Evolutionary conservation across 2,888 invertebrate genomes (phyloP), one percentile per base, ranked within the genome.

Genomic region (Chrysina gloriosa): DNA sequence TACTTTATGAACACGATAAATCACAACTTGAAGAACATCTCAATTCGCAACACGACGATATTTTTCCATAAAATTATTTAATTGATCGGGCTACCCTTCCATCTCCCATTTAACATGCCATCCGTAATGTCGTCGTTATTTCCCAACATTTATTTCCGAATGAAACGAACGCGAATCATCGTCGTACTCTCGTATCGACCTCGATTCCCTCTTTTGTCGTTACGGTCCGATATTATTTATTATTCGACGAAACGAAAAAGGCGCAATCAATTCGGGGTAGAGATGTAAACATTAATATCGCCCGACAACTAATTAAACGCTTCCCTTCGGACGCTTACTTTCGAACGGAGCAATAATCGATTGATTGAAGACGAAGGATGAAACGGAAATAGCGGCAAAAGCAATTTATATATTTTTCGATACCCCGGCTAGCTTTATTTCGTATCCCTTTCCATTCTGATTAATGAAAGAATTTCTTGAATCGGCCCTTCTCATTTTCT

Each of bases 61-160:
- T n/a, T 50, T 27, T 50, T 50, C 50, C 16, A 50, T 50, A 29
- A 50, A 50, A 29, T 29, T 50, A 27, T 50, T 50, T 50, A 50
- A 50, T 50, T 27, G 27, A 50, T 50, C 16, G 5, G 29, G n/a
- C 27, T 29, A 50, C 16, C 16, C 45, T 45, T 45, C 50, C 50
- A 16, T 16, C 27, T 29, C 29, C 29, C 50, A 16, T 50, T 50
- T 50, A 27, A 50, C 27, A 50, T 50, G 54, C 36, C 36, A 36
- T 29, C 21, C 34, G 21, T 36, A 56, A 56, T 36, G 36, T n/a
- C 36, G 21, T 36, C 56, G 34, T 36, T 36, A 36, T 34, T 36
- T 29, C 36, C 21, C 11, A 56, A 56, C 56, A 21, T 36, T 56
- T 36, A 56, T 56, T 36, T 34, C 34, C 34, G 34, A 34, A 23